phyloP scores from a whole-genome alignment of 2,888 invertebrate genomes.

The Trilocha varians region DNA sequence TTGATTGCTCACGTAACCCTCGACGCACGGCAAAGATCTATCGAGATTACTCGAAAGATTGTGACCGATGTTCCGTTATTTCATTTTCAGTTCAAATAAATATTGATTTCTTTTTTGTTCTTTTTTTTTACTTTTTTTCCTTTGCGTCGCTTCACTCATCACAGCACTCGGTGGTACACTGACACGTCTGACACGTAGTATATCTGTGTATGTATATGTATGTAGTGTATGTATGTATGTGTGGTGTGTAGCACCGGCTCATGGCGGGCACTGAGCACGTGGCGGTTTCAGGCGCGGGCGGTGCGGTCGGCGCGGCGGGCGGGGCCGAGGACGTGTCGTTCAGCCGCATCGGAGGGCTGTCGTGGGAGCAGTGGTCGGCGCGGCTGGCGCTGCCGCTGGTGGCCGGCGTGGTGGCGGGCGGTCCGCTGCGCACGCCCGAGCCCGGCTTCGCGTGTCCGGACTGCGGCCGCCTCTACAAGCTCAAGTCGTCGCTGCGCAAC shows the following conservation, averaged over 20 bases:
- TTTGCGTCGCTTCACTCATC: conserved; percentile 62
- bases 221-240: conserved; percentile 19
- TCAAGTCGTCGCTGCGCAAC: conserved; percentile 87
- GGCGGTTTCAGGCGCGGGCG: conserved; percentile 46
- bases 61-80: conserved; percentile 12
- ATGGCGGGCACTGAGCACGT: conserved; percentile 17
- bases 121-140: conserved; percentile 61
- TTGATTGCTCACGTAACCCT: background rate
- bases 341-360: conserved; percentile 78
- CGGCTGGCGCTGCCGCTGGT: conserved; percentile 82
- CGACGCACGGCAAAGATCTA: background rate
- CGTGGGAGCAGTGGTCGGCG: conserved; percentile 84
- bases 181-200: conserved; percentile 47
- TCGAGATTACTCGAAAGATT: conserved; percentile 28
- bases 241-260: conserved; percentile 24
- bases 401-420: conserved; percentile 35
- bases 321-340: conserved; percentile 78
- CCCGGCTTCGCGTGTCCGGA: conserved; percentile 83
- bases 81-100: conserved; percentile 43
- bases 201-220: conserved; percentile 28
- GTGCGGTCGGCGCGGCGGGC: conserved; percentile 32
- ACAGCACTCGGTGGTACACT: conserved; percentile 69
- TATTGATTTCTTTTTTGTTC: conserved; percentile 51
- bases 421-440: conserved; percentile 39
- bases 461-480: conserved; percentile 88